These are phyloP conservation scores for Argentina silus DNA, from an alignment of 2,797 vertebrate species.

Conservation along the genomic window DNA sequence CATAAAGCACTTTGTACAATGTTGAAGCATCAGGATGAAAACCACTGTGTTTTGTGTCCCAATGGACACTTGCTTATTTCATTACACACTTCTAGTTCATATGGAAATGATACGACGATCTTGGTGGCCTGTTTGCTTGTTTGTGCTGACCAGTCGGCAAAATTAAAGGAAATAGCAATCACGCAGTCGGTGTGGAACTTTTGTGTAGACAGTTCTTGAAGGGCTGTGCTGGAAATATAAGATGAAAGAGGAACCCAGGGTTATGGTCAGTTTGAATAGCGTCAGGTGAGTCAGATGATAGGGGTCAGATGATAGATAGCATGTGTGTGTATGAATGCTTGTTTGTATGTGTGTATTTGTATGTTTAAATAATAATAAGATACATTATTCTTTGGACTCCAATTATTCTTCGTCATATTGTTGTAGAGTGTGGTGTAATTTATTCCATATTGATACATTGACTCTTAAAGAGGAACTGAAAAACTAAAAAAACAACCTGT, in stretches of 20 bases:
- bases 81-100: constrained; percentile 76
- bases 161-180: constrained; percentile 73
- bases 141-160: constrained; percentile 68
- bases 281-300: constrained; percentile 31
- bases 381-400: no score
- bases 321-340: constrained; percentile 16
- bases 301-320: constrained; percentile 2
- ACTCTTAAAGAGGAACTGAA: no score
- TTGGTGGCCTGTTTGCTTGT: constrained; percentile 73
- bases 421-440: no score
- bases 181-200: constrained; percentile 58
- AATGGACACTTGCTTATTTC: constrained; percentile 78
- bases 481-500: no score
- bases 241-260: constrained; percentile 59
- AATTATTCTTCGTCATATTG: no score
- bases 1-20: constrained; percentile 67
- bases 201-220: constrained; percentile 58
- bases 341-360: not conserved
- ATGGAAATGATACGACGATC: constrained; percentile 77
- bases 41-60: constrained; percentile 74
- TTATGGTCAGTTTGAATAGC: constrained; percentile 54
- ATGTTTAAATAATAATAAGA: no score
- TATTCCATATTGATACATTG: no score
- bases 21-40: constrained; percentile 75
- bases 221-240: constrained; percentile 54